Evolutionary conservation across 2,888 invertebrate species (phyloP), one percentile per base, ranked within the genome.

Genomic region (Nomada goodeniana): DNA sequence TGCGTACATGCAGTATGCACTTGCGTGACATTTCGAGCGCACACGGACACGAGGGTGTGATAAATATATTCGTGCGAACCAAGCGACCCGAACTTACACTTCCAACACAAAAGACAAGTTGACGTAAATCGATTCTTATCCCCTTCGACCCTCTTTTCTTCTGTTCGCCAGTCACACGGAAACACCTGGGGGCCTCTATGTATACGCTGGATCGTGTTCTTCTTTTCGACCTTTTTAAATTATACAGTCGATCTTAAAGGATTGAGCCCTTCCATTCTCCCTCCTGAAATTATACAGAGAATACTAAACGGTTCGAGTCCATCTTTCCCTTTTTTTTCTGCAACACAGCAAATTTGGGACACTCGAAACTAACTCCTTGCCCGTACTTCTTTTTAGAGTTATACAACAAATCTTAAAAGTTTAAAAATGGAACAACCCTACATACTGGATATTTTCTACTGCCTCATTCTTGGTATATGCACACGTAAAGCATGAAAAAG

Each of bases 21-120:
- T 59, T 55, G 57, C 29, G 72, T 85, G 85, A 78, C 77, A 85
- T 84, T 85, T 85, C 23, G 26, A 68, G 59, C 53, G 47, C 15
- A n/a, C 50, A 63, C 47, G 63, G 29, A 36, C 20, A 60, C 47
- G 52, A 71, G 71, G 72, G 55, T 57, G 69, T 47, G 59, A 73
- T 68, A 82, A 85, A 85, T 85, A 75, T 76, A 70, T 69, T 65
- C 47, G n/a, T 53, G 61, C 47, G 50, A 60, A 36, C 71, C 73
- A 63, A 76, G 72, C 76, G 81, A 85, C 61, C 72, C 64, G 75
- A 74, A 75, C 80, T 81, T 84, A 59, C 64, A 67, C 69, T 71
- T 82, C 77, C 70, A 61, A 69, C 64, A 64, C n/a, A 67, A 82
- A 83, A 76, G 68, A 61, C 70, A 71, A 7, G 68, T 76, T 76